Base-by-base conservation (phyloP, 1,140 invertebrate species). In the Micrasema longulum region DNA sequence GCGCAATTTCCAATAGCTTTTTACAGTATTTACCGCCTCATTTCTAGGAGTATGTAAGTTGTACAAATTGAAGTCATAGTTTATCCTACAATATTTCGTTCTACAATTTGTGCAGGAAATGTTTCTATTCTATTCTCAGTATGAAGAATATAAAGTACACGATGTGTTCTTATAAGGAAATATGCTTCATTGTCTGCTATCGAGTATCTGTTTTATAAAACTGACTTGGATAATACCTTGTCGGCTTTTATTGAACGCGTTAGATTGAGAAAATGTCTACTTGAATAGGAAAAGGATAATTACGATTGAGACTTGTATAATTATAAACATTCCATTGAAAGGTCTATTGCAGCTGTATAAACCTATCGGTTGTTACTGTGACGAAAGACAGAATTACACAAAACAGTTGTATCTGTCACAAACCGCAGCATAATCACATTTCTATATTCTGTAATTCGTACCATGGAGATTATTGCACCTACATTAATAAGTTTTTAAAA, bases 91-190 rank as follows among this genome's bases (percentile, higher is more conserved):
- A 48, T 16, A 48, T 48, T 48, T 48, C n/a, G 16, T 20, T 6
- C 50, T 5, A 23, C 18, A 38, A 38, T 38, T 36, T 12, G 53
- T 31, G 31, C 53, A 57, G 53, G 53, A 57, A 36, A 14, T 57
- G 26, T 57, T 31, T 11, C 12, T 23, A 16, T 50, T 53, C 26
- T 12, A 16, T 50, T 53, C 26, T 12, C 23, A 12, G 52, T 31
- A 53, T 11, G 26, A 7, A 57, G 26, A 57, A 35, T 36, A 38
- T 14, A 57, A 57, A 57, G 16, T 57, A 57, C 53, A 57, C 53
- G 14, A 26, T 23, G 3, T n/a, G 23, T n/a, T 38, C 12, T 57
- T 38, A 9, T n/a, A 53, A 57, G 35, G 35, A 57, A 57, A 57
- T 57, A 16, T 38, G 2, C 12, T 11, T 20, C 35, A 57, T 57